These are phyloP conservation scores for Plebejus melissa DNA, from an alignment of 2,888 invertebrate species.

Conservation along the genomic window DNA sequence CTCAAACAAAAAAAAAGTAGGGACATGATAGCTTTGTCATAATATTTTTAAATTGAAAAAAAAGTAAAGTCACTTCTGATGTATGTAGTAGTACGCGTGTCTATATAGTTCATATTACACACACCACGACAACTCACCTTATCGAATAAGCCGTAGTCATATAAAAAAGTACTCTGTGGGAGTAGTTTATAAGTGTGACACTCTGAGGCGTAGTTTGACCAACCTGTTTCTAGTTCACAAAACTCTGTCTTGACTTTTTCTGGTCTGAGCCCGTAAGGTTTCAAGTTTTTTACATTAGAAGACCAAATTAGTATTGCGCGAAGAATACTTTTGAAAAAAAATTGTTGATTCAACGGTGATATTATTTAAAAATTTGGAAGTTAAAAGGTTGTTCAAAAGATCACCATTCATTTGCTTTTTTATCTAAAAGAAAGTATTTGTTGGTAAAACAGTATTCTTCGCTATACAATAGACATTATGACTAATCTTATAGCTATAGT, in stretches of 20 bases:
- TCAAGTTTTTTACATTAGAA: constrained; percentile 50
- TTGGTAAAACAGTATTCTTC: constrained; percentile 41
- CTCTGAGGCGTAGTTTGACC: too few relatives aligned
- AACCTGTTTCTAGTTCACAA: not conserved
- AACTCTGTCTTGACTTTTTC: not conserved
- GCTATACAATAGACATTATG: constrained; percentile 41
- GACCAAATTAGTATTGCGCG: constrained; percentile 44
- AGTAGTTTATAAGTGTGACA: too few relatives aligned
- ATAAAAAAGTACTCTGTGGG: too few relatives aligned
- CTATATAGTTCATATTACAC: too few relatives aligned
- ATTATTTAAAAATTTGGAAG: not conserved
- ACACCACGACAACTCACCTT: too few relatives aligned
- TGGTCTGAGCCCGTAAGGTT: constrained; percentile 45
- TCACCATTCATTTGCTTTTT: too few relatives aligned
- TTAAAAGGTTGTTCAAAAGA: not conserved
- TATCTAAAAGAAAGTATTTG: not conserved
- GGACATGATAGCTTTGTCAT: not conserved
- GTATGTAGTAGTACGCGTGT: too few relatives aligned
- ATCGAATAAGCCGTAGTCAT: too few relatives aligned
- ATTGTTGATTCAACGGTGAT: not conserved
- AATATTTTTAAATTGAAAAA: not conserved
- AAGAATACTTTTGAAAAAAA: constrained; percentile 41
- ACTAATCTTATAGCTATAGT: constrained; percentile 45
- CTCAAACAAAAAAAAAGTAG: constrained; percentile 27
- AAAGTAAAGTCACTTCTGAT: not conserved